phyloP scores from a whole-genome alignment of 2,888 invertebrate genomes.

The Ichneumoninae sp. region DNA sequence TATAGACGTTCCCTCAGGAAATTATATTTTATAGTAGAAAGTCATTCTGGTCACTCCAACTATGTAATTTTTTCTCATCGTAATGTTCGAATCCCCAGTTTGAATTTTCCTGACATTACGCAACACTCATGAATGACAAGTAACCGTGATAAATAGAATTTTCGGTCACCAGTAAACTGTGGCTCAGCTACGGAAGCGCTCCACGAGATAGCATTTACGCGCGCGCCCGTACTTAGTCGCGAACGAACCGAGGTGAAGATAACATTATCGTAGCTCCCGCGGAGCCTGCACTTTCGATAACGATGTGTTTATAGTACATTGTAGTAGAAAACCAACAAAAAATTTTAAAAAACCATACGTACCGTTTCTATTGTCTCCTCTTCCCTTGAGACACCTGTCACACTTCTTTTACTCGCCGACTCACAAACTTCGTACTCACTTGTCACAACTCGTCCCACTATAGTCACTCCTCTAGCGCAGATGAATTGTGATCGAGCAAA shows the following conservation, averaged over 20 bases:
- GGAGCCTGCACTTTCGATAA: conserved; percentile 35
- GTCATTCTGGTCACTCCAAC: too few relatives aligned
- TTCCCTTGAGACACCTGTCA: conserved; percentile 12
- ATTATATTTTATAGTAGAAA: too few relatives aligned
- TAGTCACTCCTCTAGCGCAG: background rate
- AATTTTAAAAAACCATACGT: conserved; percentile 17
- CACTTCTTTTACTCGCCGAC: background rate
- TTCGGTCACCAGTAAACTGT: background rate
- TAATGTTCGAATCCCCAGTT: too few relatives aligned
- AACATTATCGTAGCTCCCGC: conserved; percentile 29
- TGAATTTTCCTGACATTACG: background rate
- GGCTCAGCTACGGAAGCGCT: conserved; percentile 2
- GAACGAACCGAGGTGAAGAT: conserved; percentile 20
- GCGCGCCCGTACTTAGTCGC: conserved; percentile 6
- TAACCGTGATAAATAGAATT: background rate
- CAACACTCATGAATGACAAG: background rate
- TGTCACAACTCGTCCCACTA: background rate
- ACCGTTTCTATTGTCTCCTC: conserved; percentile 42
- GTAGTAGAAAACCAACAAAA: background rate
- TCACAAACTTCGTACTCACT: conserved; percentile 2
- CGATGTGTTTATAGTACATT: conserved; percentile 18
- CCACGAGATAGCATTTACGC: conserved; percentile 13
- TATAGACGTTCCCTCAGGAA: too few relatives aligned
- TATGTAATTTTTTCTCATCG: too few relatives aligned
- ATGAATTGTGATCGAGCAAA: conserved; percentile 24